Evolutionary conservation across 2,797 vertebrate genomes (phyloP).

Genomic region (Danio choprae): DNA sequence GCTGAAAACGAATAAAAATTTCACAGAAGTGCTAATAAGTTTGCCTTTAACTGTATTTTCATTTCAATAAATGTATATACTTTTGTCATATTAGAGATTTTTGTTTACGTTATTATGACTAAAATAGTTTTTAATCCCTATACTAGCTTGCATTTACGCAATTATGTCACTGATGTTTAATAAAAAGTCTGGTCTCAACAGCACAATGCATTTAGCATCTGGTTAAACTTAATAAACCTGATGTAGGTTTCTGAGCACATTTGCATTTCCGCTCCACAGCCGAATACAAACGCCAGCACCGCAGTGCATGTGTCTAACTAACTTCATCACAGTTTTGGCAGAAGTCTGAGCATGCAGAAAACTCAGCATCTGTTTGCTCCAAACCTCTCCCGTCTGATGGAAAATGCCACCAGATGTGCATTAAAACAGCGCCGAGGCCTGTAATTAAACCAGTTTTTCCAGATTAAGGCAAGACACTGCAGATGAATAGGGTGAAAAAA

Average conservation of each 20-base stretch:
- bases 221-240: not conserved
- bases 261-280: not conserved
- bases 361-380: conserved; percentile 22
- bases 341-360: conserved; percentile 6
- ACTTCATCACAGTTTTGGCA: conserved; percentile 26
- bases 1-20: no score
- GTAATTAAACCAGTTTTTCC: conserved; percentile 62
- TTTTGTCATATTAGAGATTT: no score
- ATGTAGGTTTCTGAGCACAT: not conserved
- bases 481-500: no score
- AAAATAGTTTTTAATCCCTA: no score
- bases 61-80: no score
- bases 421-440: not conserved
- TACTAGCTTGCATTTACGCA: no score
- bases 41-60: no score
- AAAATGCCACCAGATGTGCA: conserved; percentile 37
- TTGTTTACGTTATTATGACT: no score
- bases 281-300: not conserved
- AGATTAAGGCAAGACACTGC: conserved; percentile 17
- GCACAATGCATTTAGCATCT: not conserved
- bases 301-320: not conserved
- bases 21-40: no score
- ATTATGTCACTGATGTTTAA: no score
- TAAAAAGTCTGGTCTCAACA: no score
- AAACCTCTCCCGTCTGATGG: conserved; percentile 12